Percentiles rank a stretch among this genome's conserved stretches.
Evolutionary conservation across 1,140 invertebrate species (phyloP).

Genomic region (Drosophila hydei): DNA sequence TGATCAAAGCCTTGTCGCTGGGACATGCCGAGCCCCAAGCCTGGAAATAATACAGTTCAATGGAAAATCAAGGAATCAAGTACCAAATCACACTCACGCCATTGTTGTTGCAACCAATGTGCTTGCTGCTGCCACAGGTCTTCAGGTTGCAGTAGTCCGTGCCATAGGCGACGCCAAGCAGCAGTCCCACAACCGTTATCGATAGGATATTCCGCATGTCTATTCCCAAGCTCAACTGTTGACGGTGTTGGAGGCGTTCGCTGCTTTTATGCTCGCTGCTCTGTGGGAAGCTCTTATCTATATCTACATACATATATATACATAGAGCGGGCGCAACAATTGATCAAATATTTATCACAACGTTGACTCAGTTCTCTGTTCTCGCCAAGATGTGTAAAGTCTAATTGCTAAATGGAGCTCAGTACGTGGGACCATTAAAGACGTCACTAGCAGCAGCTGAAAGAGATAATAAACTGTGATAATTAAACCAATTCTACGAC

Average conservation of each 20-base stretch:
- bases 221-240: conserved; percentile 40
- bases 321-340: conserved; percentile 44
- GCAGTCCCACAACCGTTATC: conserved; percentile 24
- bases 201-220: conserved; percentile 48
- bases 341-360: conserved; percentile 67
- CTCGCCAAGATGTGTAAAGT: conserved; percentile 6
- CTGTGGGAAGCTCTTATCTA: conserved; percentile 2
- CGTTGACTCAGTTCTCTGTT: conserved; percentile 5
- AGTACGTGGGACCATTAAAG: neutral
- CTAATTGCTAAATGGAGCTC: neutral
- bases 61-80: neutral
- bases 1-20: conserved; percentile 43
- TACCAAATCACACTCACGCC: conserved; percentile 52
- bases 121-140: conserved; percentile 41
- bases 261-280: conserved; percentile 50
- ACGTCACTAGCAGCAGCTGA: conserved; percentile 5
- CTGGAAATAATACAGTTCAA: conserved; percentile 23
- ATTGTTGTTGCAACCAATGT: conserved; percentile 67
- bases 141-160: conserved; percentile 64
- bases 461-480: neutral
- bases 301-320: conserved; percentile 12
- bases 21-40: conserved; percentile 56
- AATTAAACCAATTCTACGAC: neutral
- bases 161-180: conserved; percentile 28
- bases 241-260: neutral